A percentile compares a stretch with the other conserved stretches of the same genome.
phyloP scores from a whole-genome alignment of 1,140 invertebrate genomes.

The Branchinecta lynchi region DNA sequence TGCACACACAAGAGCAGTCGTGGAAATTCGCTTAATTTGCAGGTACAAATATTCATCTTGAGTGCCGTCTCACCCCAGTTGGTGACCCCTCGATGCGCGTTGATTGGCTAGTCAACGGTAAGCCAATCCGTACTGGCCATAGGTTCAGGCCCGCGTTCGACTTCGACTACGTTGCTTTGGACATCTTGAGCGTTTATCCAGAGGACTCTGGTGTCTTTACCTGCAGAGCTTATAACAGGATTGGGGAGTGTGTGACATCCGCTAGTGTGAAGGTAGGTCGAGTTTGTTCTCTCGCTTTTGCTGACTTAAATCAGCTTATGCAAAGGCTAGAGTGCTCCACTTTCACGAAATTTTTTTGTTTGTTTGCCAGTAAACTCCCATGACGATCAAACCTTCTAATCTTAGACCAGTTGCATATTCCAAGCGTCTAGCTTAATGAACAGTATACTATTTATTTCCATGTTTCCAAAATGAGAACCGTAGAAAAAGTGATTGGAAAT shows the following conservation, averaged over 20 bases:
- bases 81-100: constrained; percentile 89
- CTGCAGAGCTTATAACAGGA: constrained; percentile 73
- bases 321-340: no score
- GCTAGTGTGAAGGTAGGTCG: constrained; percentile 38
- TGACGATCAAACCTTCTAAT: no score
- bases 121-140: constrained; percentile 53
- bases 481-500: no score
- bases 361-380: no score
- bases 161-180: constrained; percentile 92
- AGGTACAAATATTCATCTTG: constrained; percentile 75
- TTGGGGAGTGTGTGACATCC: constrained; percentile 86
- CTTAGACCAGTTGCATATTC: no score
- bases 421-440: no score
- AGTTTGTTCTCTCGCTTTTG: no score
- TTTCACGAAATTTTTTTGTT: no score
- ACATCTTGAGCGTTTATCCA: constrained; percentile 86
- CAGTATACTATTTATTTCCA: no score
- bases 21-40: constrained; percentile 15
- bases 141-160: constrained; percentile 90
- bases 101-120: constrained; percentile 92
- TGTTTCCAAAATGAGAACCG: no score
- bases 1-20: no score
- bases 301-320: no score
- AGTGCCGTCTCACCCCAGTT: constrained; percentile 79
- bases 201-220: constrained; percentile 93